Evolutionary conservation across 2,113 vertebrate species (phyloP), one percentile per base, ranked within the genome.

Genomic region (Myrmecophaga tridactyla): DNA sequence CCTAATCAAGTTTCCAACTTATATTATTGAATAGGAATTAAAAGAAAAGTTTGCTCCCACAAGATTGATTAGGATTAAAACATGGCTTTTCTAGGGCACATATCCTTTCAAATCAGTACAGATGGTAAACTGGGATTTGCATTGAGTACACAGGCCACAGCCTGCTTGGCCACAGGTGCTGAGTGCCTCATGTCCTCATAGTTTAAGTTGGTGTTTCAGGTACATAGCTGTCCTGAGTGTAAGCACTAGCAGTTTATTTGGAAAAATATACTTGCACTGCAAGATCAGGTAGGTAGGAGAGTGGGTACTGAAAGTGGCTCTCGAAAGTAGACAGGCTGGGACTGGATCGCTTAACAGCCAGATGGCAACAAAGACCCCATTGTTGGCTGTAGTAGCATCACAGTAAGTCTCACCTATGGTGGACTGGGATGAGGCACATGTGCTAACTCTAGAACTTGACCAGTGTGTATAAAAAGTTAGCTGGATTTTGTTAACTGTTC

Each of bases 121-220:
- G n/a, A n/a, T n/a, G n/a, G 99, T 99, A 98, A 99, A 99, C 96
- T 98, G 98, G 53, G 99, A 99, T 97, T 99, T 99, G 98, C 99
- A 99, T 99, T 99, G 58, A 99, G 94, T 21, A 99, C 99, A 2
- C 99, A 99, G 0, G 99, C 98, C 43, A 99, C 97, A 0, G 99
- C 99, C 98, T 99, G 99, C 90, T 99, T 99, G 93, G 99, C 99
- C 97, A 99, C 98, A 0, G 99, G 99, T 75, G 99, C 99, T 0
- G 99, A 99, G 1, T 99, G 99, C 70, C 99, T 99, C 99, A 99
- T 99, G 97, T 99, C 99, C 96, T 99, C 99, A 1, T 99, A 99
- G 97, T 99, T 99, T 93, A 99, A 99, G 98, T 99, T 99, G 96
- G 99, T 99, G 77, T 7, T 48, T 7, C 46, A 48, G 46, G 46